Conservation (phyloP, 2,113 vertebrate species). For the Myodes glareolus region DNA sequence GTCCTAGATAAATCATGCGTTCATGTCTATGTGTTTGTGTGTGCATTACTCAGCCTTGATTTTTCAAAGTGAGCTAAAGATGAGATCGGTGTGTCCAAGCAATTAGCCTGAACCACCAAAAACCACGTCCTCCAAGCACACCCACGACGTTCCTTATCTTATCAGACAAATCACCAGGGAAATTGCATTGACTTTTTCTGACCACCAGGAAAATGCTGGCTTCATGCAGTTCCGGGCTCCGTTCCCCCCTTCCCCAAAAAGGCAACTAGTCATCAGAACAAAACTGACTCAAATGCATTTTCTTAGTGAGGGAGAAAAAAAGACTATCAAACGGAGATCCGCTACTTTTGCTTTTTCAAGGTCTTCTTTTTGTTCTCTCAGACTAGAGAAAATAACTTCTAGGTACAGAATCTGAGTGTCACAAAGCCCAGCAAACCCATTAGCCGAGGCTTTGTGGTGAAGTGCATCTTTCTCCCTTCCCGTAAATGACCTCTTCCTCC, state of each 20-base stretch:
- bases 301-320: neutral
- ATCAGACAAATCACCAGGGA: neutral
- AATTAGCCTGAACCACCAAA: neutral
- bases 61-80: constrained; percentile 12
- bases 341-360: neutral
- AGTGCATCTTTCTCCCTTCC: neutral
- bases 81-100: neutral
- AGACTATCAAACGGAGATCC: neutral
- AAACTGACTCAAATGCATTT: constrained; percentile 35
- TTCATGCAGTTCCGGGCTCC: neutral
- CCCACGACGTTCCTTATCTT: neutral
- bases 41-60: neutral
- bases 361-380: constrained; percentile 33
- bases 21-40: neutral
- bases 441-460: neutral
- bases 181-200: constrained; percentile 3
- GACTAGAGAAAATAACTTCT: neutral
- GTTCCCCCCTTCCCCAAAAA: neutral
- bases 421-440: neutral
- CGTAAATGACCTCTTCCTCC: neutral
- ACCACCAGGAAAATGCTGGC: neutral
- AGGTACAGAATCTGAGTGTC: neutral
- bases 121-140: neutral
- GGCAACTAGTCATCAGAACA: neutral
- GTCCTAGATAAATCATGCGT: neutral